Conservation (phyloP, 2,113 vertebrate genomes). For the Oophaga pumilio region DNA sequence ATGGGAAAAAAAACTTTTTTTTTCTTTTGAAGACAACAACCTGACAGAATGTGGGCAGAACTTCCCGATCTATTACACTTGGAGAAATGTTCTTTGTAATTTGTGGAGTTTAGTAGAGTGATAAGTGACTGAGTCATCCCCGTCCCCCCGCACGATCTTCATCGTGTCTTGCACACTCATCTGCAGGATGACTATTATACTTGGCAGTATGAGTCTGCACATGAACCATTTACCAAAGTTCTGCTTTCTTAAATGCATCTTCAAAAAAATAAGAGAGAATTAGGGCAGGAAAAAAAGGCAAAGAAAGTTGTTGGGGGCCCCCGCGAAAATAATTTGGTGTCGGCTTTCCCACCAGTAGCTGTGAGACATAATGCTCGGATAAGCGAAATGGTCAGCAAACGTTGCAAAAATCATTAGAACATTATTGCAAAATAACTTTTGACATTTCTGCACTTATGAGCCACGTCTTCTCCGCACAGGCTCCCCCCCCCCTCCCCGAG, state of each 20-base stretch:
- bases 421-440: no score
- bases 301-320: no score
- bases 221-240: neutral
- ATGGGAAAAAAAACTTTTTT: neutral
- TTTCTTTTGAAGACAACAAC: neutral
- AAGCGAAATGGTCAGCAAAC: no score
- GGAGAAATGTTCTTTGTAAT: slow-evolving; percentile 29
- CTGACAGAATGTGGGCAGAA: slow-evolving; percentile 35
- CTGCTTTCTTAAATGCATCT: neutral
- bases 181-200: neutral
- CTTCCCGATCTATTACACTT: slow-evolving; percentile 29
- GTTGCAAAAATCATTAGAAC: no score
- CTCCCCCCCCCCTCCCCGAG: no score
- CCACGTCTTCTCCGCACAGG: no score
- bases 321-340: no score
- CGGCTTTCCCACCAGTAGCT: no score
- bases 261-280: neutral
- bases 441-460: no score
- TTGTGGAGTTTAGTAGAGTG: neutral
- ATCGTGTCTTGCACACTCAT: neutral
- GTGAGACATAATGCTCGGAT: no score
- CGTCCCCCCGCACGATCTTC: neutral
- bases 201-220: slow-evolving; percentile 17
- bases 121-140: slow-evolving; percentile 45
- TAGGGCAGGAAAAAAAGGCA: no score